A percentile compares a stretch with the other conserved stretches of the same genome.
Conservation (phyloP, 2,797 vertebrate species). For the Pterois miles region DNA sequence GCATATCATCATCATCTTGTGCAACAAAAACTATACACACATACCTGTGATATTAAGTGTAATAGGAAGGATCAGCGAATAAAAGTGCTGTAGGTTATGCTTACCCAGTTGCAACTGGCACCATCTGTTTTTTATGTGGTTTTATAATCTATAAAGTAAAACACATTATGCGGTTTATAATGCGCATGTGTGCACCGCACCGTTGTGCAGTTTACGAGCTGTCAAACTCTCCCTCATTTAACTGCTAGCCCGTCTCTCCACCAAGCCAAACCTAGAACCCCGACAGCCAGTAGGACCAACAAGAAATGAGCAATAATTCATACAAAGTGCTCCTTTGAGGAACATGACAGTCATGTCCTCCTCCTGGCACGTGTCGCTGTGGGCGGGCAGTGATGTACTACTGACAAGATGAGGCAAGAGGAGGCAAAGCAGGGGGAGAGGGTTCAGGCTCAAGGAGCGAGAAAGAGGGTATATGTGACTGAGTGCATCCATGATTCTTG, state of each 20-base stretch:
- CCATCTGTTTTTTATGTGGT: constrained; percentile 1
- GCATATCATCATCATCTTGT: not conserved
- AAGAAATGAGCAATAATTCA: constrained; percentile 66
- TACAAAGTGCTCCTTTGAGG: constrained; percentile 58
- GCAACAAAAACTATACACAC: not conserved
- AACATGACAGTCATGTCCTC: constrained; percentile 53
- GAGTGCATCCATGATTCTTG: constrained; percentile 57
- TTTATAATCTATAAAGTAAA: constrained; percentile 36
- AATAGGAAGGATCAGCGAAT: not conserved
- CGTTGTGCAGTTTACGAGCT: constrained; percentile 4
- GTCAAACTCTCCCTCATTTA: constrained; percentile 21
- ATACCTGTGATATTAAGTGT: not conserved
- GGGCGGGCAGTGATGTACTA: constrained; percentile 52
- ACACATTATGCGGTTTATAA: constrained; percentile 12
- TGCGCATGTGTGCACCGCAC: not conserved
- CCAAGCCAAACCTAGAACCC: constrained; percentile 27
- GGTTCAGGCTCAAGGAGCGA: constrained; percentile 45
- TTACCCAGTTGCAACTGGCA: not conserved
- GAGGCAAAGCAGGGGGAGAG: constrained; percentile 12
- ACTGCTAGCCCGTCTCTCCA: not conserved
- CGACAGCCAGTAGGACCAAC: constrained; percentile 25
- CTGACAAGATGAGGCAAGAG: constrained; percentile 45
- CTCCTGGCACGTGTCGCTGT: constrained; percentile 54
- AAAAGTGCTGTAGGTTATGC: not conserved
- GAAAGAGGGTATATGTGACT: constrained; percentile 48